phyloP scores from a whole-genome alignment of 2,113 vertebrate genomes.

The Eurypyga helias region DNA sequence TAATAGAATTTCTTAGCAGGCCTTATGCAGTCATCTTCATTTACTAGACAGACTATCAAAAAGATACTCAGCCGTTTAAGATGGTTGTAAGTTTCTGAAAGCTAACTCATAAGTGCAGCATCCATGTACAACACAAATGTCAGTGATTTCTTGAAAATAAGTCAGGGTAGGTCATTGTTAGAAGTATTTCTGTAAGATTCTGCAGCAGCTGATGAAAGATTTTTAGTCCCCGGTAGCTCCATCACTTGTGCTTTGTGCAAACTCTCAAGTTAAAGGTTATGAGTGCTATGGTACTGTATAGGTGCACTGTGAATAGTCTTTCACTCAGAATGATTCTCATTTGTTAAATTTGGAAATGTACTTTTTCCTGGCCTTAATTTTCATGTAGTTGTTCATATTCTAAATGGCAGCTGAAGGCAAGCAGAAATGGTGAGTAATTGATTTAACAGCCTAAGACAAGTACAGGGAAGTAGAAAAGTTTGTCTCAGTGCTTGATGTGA shows the following conservation, averaged over 20 bases:
- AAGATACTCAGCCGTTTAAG: background rate
- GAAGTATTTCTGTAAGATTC: constrained; percentile 5
- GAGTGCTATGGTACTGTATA: background rate
- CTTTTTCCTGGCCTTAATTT: constrained; percentile 67
- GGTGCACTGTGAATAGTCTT: constrained; percentile 5
- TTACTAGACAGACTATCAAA: background rate
- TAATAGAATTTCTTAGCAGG: background rate
- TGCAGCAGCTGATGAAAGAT: background rate
- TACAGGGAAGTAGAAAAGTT: constrained; percentile 75
- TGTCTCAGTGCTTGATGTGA: constrained; percentile 77
- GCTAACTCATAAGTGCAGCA: background rate
- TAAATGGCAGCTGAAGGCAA: constrained; percentile 72
- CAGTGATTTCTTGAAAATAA: constrained; percentile 19
- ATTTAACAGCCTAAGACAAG: constrained; percentile 85
- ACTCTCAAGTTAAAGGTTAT: constrained; percentile 41
- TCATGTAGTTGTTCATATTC: constrained; percentile 51
- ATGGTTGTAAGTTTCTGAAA: background rate
- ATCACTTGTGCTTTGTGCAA: constrained; percentile 6
- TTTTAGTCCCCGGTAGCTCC: constrained; percentile 42
- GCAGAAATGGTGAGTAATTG: constrained; percentile 74
- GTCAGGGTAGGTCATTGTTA: constrained; percentile 6
- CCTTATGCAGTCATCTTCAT: background rate
- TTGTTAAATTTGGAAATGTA: constrained; percentile 66
- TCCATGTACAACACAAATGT: background rate
- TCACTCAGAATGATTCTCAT: constrained; percentile 62